Conservation (phyloP, 2,797 vertebrate species). For the Paramormyrops hopkinsi region DNA sequence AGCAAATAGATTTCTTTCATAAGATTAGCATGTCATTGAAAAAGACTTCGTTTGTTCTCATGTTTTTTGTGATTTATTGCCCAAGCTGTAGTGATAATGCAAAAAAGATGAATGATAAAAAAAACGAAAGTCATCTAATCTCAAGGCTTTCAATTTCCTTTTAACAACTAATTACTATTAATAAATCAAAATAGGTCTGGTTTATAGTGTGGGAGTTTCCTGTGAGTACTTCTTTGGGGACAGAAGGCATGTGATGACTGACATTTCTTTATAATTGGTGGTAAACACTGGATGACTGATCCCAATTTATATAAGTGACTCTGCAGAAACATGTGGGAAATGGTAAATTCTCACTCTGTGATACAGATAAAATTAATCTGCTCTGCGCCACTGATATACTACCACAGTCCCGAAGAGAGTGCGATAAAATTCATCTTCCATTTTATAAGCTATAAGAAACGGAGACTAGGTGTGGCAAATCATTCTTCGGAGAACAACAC, state of each 20-base stretch:
- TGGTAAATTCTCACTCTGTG: not conserved
- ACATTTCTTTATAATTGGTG: not conserved
- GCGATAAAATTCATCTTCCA: conserved; percentile 13
- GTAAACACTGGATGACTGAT: not conserved
- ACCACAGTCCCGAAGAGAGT: not conserved
- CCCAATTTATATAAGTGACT: not conserved
- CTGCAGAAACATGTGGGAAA: not conserved
- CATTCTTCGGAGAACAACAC: not conserved
- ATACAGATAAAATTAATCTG: conserved; percentile 9
- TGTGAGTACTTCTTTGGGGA: not conserved
- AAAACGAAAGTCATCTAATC: not conserved
- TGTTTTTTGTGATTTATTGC: not conserved
- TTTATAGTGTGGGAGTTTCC: not conserved
- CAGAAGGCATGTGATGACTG: not conserved
- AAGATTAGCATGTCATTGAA: not conserved
- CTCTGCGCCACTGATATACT: not conserved
- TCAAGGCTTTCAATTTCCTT: not conserved
- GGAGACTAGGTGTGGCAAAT: not conserved
- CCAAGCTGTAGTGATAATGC: not conserved
- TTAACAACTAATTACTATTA: not conserved
- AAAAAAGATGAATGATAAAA: not conserved
- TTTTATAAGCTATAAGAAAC: conserved; percentile 7
- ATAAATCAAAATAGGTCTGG: not conserved
- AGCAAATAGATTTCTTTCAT: not conserved
- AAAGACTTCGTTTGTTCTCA: not conserved